phyloP scores from a whole-genome alignment of 2,888 invertebrate genomes.

The Rhamnusium bicolor region DNA sequence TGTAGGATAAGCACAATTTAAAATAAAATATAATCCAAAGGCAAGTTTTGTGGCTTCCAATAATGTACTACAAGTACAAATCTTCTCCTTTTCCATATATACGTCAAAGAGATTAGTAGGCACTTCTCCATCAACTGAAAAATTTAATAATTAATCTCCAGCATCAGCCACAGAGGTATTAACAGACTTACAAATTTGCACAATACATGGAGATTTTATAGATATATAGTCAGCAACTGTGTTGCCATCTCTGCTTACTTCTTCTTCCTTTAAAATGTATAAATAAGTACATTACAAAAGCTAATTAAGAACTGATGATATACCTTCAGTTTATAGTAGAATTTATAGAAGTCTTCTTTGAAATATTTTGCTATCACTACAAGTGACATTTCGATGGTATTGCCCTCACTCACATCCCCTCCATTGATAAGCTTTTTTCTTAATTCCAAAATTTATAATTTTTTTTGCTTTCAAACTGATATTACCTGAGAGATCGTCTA shows the following conservation, averaged over 20 bases:
- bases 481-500: no score
- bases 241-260: background rate
- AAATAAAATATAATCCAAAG: background rate
- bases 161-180: background rate
- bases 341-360: background rate
- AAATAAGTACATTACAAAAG: background rate
- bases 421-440: no score
- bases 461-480: no score
- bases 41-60: background rate
- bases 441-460: no score
- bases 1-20: no score
- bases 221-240: conserved; percentile 1
- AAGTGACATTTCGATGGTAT: no score
- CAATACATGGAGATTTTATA: background rate
- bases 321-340: conserved; percentile 1
- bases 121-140: no score
- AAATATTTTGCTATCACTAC: no score
- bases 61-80: background rate
- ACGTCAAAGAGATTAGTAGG: no score
- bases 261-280: background rate
- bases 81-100: no score
- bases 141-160: no score
- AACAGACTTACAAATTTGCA: background rate
- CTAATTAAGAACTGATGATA: background rate
- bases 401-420: no score